phyloP scores from a whole-genome alignment of 2,888 invertebrate genomes.

The Hydriomena furcata region DNA sequence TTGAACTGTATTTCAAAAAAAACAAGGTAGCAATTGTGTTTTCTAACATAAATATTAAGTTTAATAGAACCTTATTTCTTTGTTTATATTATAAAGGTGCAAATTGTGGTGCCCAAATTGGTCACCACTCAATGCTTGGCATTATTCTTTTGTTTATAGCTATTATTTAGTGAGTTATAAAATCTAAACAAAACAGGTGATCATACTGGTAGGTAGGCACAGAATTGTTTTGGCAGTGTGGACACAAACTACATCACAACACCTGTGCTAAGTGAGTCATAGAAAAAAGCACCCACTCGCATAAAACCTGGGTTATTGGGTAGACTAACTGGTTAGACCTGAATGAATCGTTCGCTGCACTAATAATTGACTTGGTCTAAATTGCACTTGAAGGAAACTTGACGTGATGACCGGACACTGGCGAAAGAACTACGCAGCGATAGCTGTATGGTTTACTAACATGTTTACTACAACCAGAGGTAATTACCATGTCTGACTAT shows the following conservation, averaged over 20 bases:
- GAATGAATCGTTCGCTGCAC: constrained; percentile 39
- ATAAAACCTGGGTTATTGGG: constrained; percentile 14
- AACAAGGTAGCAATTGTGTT: not conserved
- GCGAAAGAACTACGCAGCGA: constrained; percentile 38
- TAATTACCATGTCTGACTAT: constrained; percentile 85
- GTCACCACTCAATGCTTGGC: too few species aligned
- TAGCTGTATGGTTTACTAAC: constrained; percentile 12
- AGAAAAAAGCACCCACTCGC: constrained; percentile 26
- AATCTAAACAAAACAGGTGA: not conserved
- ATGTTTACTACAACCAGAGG: constrained; percentile 15
- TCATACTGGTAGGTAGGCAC: too few species aligned
- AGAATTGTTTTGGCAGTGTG: not conserved
- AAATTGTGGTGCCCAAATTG: too few species aligned
- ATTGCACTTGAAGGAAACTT: constrained; percentile 39
- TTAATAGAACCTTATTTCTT: too few species aligned
- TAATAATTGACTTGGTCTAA: constrained; percentile 37
- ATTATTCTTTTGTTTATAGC: too few species aligned
- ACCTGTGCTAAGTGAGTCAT: constrained; percentile 29
- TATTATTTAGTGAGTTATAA: too few species aligned
- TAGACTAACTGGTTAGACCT: constrained; percentile 41
- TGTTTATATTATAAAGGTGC: too few species aligned
- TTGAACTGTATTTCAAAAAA: not conserved
- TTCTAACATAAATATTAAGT: too few species aligned
- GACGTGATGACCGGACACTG: constrained; percentile 46
- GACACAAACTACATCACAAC: constrained; percentile 10